Evolutionary conservation across 2,797 vertebrate genomes (phyloP).

Genomic region (Peromyscus eremicus): DNA sequence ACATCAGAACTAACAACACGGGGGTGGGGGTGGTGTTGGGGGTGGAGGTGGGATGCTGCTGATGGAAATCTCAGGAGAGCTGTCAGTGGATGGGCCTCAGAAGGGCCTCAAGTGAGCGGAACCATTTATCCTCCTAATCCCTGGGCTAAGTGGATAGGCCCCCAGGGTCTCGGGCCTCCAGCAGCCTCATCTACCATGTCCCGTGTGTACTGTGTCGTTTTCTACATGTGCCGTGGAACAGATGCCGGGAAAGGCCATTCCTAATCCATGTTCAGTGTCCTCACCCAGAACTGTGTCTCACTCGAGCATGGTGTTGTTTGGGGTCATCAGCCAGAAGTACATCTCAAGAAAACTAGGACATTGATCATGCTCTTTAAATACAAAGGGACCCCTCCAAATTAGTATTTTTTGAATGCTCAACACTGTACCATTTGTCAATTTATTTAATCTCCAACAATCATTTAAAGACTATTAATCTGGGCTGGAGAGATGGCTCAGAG

Average conservation of each 20-base stretch:
- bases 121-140: not conserved
- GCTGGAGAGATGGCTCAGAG: not conserved
- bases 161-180: not conserved
- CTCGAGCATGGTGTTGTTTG: not conserved
- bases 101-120: not conserved
- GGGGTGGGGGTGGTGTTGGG: no score
- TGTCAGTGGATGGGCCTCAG: not conserved
- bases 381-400: not conserved
- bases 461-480: not conserved
- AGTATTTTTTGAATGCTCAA: not conserved
- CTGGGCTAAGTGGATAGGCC: not conserved
- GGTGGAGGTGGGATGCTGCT: not conserved
- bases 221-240: not conserved
- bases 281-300: not conserved
- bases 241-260: not conserved
- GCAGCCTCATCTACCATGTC: not conserved
- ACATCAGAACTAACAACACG: not conserved
- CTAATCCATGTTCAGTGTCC: not conserved
- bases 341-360: not conserved
- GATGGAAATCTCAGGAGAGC: not conserved
- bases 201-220: not conserved
- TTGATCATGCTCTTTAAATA: constrained; percentile 40
- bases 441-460: not conserved
- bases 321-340: constrained; percentile 1
- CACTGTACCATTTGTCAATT: not conserved